Evolutionary conservation across 2,797 vertebrate species (phyloP).

Genomic region (Podarcis siculus): DNA sequence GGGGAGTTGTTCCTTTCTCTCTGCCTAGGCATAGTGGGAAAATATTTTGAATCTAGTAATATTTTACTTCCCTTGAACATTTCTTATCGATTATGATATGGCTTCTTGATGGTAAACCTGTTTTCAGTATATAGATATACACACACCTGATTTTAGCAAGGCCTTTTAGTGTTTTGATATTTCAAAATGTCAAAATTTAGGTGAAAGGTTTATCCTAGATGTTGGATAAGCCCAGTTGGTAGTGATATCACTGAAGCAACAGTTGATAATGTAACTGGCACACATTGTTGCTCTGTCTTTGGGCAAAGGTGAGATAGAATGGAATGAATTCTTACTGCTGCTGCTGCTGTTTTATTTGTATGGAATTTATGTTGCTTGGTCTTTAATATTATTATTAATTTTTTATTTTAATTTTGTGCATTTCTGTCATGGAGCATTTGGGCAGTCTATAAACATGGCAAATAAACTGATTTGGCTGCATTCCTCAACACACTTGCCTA

Average conservation of each 20-base stretch:
- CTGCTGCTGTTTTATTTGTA: no score
- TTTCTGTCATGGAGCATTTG: no score
- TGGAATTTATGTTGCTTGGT: no score
- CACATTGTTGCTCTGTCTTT: no score
- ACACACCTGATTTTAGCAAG: neutral
- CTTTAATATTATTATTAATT: no score
- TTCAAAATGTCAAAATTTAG: neutral
- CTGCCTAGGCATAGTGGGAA: slow-evolving; percentile 27
- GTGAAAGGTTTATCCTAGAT: neutral
- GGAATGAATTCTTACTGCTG: no score
- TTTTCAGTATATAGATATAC: neutral
- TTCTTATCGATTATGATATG: slow-evolving; percentile 26
- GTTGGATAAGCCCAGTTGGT: neutral
- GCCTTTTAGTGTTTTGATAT: slow-evolving; percentile 39
- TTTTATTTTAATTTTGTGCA: no score
- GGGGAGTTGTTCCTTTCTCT: slow-evolving; percentile 2
- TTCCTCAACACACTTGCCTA: neutral
- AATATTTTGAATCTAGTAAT: slow-evolving; percentile 4
- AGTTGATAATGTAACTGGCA: no score
- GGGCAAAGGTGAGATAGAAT: no score
- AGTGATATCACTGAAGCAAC: neutral
- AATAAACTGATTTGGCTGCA: neutral
- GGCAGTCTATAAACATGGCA: no score
- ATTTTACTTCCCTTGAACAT: slow-evolving; percentile 23
- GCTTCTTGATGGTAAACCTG: slow-evolving; percentile 3